Base-by-base conservation (phyloP, 2,797 vertebrate species). In the Falco columbarius region DNA sequence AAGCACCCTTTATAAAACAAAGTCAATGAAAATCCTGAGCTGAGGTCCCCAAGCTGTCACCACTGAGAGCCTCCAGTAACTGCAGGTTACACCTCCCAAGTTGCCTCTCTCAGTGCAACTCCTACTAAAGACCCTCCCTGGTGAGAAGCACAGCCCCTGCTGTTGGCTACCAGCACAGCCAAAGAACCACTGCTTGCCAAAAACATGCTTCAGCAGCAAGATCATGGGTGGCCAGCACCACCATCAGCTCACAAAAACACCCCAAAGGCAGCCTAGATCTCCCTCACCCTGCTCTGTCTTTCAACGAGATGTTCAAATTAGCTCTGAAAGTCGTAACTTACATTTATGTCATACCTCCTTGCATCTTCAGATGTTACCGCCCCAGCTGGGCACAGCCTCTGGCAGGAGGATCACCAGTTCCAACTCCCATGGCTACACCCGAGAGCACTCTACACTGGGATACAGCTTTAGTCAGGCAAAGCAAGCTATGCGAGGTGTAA, bases 401-500 rank as follows among this genome's bases (percentile, higher is more conserved):
- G 80, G 34, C 34, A 5, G 0, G 7, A 47, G 59, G 27, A 73
- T 79, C 47, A 42, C 27, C 32, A 3, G 0, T 66, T 30, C 52
- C 59, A 23, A 16, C 19, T 58, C 36, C 9, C 46, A 8, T 5
- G 47, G 59, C 26, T 30, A 11, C 47, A 40, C 19, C 38, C 18
- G 47, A 66, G 38, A 62, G 55, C 36, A 3, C 42, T 47, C 52
- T 12, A 38, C 34, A 3, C 46, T 29, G 34, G 29, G 32, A 49
- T 32, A 29, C 81, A 73, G 75, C 40, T 36, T 34, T 38, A 66
- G 38, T 2, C 30, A 71, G 42, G 65, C 65, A 52, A 58, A 21
- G 34, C 54, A 61, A 89, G 70, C 21, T 56, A 23, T 0, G 0
- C 0, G 1, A 88, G 34, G 38, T 24, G 14, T 49, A 44, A 67